Evolutionary conservation across 2,888 invertebrate species (phyloP).

Genomic region (Monopis laevigella): DNA sequence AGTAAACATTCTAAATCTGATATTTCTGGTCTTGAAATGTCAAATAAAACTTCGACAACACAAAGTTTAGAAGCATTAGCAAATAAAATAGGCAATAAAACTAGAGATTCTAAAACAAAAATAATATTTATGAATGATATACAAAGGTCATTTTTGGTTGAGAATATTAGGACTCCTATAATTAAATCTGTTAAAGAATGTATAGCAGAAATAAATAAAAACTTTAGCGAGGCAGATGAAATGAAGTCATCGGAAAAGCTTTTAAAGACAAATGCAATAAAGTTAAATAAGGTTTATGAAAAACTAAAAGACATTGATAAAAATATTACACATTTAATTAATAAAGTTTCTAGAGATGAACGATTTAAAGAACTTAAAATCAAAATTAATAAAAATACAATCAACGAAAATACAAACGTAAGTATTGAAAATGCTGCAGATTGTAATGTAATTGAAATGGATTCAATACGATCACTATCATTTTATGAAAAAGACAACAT

Average conservation of each 20-base stretch:
- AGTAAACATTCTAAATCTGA: constrained; percentile 3
- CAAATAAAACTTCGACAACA: too few species aligned
- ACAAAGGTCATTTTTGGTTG: constrained; percentile 39
- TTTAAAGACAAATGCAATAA: constrained; percentile 31
- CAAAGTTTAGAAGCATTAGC: too few species aligned
- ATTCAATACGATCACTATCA: too few species aligned
- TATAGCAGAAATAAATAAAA: constrained; percentile 30
- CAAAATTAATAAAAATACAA: too few species aligned
- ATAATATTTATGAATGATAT: constrained; percentile 49
- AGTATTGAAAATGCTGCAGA: too few species aligned
- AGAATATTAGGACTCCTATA: constrained; percentile 42
- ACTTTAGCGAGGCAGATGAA: constrained; percentile 26
- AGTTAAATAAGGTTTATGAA: constrained; percentile 37
- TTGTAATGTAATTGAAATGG: too few species aligned
- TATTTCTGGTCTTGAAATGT: neutral
- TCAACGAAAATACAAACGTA: too few species aligned
- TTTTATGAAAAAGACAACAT: too few species aligned
- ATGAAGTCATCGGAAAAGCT: constrained; percentile 29
- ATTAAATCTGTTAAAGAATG: constrained; percentile 40
- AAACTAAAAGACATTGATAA: constrained; percentile 39
- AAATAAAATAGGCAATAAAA: too few species aligned
- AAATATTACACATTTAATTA: too few species aligned
- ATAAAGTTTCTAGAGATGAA: too few species aligned
- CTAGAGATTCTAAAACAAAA: constrained; percentile 32
- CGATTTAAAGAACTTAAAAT: too few species aligned